phyloP scores from a whole-genome alignment of 2,888 invertebrate genomes.

The Scaeva pyrastri region DNA sequence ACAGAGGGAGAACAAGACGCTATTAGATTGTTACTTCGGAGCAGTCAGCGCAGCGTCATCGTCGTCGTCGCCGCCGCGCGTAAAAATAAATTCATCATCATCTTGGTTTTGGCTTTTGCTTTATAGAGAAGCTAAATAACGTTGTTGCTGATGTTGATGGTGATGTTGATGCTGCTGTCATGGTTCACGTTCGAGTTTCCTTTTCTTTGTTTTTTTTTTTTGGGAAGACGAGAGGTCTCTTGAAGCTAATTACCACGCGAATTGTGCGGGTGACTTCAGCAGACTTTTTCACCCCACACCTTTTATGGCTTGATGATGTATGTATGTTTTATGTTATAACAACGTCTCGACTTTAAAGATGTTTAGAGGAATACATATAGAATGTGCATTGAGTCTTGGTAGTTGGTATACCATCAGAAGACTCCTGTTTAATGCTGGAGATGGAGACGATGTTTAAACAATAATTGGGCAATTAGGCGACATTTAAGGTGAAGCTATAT shows the following conservation, averaged over 20 bases:
- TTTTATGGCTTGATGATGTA: slow-evolving; percentile 4
- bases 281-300: slow-evolving; percentile 19
- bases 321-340: slow-evolving; percentile 15
- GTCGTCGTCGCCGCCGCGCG: not conserved
- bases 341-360: slow-evolving; percentile 50
- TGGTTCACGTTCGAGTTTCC: not conserved
- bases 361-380: slow-evolving; percentile 23
- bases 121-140: not conserved
- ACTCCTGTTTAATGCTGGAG: slow-evolving; percentile 25
- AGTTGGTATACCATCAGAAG: not conserved
- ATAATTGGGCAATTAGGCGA: slow-evolving; percentile 75
- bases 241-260: slow-evolving; percentile 67
- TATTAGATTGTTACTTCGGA: slow-evolving; percentile 29
- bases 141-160: not conserved
- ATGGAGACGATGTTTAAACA: slow-evolving; percentile 56
- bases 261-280: slow-evolving; percentile 66
- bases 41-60: not conserved
- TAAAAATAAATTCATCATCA: slow-evolving; percentile 72
- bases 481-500: slow-evolving; percentile 64
- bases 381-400: not conserved
- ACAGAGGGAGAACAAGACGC: slow-evolving; percentile 21
- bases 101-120: slow-evolving; percentile 59
- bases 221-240: slow-evolving; percentile 32
- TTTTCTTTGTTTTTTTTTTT: not conserved
- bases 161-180: slow-evolving; percentile 40